Evolutionary conservation across 92 coral and sea anemone species (phyloP).

Genomic region (Parazoanthus swiftii): DNA sequence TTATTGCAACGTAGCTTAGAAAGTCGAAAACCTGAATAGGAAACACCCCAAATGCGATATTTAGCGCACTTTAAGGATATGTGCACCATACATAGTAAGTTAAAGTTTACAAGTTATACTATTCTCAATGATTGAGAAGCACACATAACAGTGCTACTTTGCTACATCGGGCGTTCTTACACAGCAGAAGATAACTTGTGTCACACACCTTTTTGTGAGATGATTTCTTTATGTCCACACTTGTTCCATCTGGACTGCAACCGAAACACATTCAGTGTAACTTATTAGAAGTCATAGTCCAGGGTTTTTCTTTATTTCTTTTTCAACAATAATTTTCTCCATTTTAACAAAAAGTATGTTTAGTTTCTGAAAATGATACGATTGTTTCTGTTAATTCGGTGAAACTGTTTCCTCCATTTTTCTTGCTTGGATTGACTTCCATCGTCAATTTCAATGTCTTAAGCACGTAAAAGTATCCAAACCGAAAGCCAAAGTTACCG

Average conservation of each 20-base stretch:
- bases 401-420: no score
- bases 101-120: no score
- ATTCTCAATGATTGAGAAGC: no score
- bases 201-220: constrained; percentile 81
- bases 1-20: no score
- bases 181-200: not conserved
- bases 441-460: not conserved
- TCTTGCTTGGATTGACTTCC: not conserved
- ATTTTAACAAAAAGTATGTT: not conserved
- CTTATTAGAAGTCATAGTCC: not conserved
- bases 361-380: no score
- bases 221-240: constrained; percentile 88
- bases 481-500: not conserved
- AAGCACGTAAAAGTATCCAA: no score
- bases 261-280: not conserved
- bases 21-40: no score
- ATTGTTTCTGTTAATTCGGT: not conserved
- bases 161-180: not conserved
- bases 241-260: constrained; percentile 77
- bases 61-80: no score
- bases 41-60: no score
- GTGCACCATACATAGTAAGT: no score
- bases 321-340: no score
- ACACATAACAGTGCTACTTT: no score
- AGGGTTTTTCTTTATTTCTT: not conserved